Conservation (phyloP, 2,797 vertebrate species). For the Xiphorhynchus erythropygius region DNA sequence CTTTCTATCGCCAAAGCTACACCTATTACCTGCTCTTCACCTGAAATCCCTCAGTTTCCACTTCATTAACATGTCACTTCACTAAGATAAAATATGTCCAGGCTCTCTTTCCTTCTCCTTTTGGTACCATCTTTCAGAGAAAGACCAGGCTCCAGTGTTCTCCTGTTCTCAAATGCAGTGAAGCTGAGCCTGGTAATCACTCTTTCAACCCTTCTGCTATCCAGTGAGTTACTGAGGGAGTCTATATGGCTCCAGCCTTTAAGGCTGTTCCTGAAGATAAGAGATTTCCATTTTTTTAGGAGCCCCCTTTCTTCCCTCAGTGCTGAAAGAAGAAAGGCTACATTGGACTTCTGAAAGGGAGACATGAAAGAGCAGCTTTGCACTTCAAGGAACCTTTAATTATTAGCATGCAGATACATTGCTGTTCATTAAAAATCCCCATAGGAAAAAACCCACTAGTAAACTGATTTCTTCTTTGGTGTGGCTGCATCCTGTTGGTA, state of each 20-base stretch:
- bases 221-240: fast-evolving
- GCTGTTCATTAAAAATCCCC: neutral
- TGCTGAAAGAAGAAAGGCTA: neutral
- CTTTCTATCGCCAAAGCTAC: neutral
- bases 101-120: neutral
- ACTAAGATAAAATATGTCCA: neutral
- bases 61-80: neutral
- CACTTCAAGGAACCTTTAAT: neutral
- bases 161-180: neutral
- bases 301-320: neutral
- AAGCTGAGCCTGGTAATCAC: neutral
- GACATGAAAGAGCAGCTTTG: neutral
- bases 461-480: neutral
- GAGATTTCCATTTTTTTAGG: neutral
- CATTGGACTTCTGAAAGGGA: neutral
- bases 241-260: neutral
- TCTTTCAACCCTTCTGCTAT: neutral
- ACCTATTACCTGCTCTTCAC: neutral
- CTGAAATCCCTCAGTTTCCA: neutral
- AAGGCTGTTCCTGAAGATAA: neutral
- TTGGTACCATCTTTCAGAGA: neutral
- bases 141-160: neutral
- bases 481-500: neutral
- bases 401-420: neutral
- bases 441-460: neutral